Base-by-base conservation (phyloP, 2,113 vertebrate genomes). In the Lathamus discolor region DNA sequence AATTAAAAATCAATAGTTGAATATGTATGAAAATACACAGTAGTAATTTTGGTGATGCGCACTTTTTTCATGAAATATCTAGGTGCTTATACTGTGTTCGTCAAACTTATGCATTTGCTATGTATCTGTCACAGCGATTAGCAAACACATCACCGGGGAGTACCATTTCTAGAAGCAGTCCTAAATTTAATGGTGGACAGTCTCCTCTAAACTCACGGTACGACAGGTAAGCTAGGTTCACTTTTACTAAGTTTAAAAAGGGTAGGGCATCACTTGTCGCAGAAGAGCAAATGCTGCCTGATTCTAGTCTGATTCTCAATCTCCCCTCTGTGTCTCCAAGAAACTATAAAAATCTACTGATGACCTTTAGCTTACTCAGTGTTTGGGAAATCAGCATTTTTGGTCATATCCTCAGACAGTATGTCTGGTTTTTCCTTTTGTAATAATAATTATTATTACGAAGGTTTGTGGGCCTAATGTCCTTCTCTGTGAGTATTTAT, bases 161-260 rank as follows among this genome's bases (percentile, higher is more conserved):
- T 96, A 98, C 98, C 27, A 95, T 98, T 95, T 98, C 95, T 92
- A 98, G 98, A 96, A 98, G 97, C 97, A 98, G 97, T 89, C 97
- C 97, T 77, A 99, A 98, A 97, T 98, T 97, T 83, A 97, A 96
- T 93, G 98, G 98, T 85, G 97, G 97, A 70, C 98, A 98, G 57
- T 98, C 98, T 44, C 96, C 96, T 92, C 95, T 98, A 70, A 95
- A 96, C 62, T 97, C 97, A 46, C 96, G 93, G 35, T 98, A 98
- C 81, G 99, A 99, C 97, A 98, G 98, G 99, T 99, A 98, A 96
- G 96, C 59, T 24, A n/a, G 23, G 14, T 52, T 80, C 68, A 9
- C 10, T 95, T 92, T 81, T 72, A 11, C 87, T 75, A 64, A 63
- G 19, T 70, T 87, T 31, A 76, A 59, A 72, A 87, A 69, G 4